Conservation (phyloP, 2,113 vertebrate species). For the Calonectris borealis region DNA sequence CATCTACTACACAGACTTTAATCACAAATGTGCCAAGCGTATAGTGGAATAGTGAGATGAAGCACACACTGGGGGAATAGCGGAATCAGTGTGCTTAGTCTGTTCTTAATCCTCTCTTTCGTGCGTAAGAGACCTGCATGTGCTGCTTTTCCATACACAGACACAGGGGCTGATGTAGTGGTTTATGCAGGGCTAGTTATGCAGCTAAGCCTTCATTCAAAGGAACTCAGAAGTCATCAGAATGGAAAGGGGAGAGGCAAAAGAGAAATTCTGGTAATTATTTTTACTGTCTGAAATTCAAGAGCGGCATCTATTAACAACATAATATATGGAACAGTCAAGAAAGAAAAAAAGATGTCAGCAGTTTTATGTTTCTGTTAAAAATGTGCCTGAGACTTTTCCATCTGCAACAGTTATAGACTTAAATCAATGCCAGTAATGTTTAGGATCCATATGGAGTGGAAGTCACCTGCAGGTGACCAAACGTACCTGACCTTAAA, state of each 20-base stretch:
- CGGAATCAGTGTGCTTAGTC: neutral
- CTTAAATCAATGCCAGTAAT: neutral
- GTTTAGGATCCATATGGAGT: neutral
- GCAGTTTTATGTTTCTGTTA: neutral
- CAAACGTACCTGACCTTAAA: neutral
- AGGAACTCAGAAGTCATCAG: neutral
- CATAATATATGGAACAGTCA: neutral
- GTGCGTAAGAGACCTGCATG: neutral
- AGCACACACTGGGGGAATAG: neutral
- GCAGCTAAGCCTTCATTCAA: neutral
- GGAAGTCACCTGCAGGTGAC: neutral
- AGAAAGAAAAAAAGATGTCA: neutral
- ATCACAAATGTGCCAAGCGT: neutral
- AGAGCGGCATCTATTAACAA: neutral
- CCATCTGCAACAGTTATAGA: neutral
- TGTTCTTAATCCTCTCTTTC: neutral
- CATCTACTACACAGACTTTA: neutral
- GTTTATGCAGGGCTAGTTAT: neutral
- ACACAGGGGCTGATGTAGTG: neutral
- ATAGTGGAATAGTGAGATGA: neutral
- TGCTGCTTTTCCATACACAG: neutral
- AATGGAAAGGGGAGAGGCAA: neutral
- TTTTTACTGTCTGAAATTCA: constrained; percentile 2
- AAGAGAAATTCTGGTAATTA: neutral
- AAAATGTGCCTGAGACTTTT: neutral